Evolutionary conservation across 2,113 vertebrate species (phyloP).

Genomic region (Rhodinocichla rosea): DNA sequence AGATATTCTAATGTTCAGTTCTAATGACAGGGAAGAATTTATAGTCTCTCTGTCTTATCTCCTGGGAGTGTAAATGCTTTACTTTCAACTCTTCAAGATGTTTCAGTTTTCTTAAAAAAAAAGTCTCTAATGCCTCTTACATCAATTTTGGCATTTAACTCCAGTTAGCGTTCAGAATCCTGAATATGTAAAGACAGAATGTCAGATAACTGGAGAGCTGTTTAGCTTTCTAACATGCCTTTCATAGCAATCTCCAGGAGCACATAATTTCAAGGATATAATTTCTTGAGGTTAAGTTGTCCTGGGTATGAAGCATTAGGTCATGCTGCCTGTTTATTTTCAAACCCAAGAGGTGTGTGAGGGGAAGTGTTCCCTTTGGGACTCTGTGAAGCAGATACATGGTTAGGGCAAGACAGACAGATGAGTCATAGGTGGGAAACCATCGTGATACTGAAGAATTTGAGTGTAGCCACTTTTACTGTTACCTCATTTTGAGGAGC

Average conservation of each 20-base stretch:
- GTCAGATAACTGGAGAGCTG: neutral
- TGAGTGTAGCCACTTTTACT: neutral
- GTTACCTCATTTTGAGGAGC: neutral
- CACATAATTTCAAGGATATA: neutral
- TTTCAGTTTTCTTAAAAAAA: neutral
- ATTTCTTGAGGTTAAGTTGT: neutral
- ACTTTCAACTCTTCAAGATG: neutral
- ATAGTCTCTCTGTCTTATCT: neutral
- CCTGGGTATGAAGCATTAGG: neutral
- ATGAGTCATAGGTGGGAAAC: conserved; percentile 13
- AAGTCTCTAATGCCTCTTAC: neutral
- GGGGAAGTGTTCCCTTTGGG: neutral
- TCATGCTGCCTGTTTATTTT: neutral
- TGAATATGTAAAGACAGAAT: neutral
- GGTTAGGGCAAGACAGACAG: neutral
- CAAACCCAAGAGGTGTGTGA: neutral
- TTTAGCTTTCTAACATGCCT: neutral
- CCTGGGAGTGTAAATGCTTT: neutral
- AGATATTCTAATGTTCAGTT: neutral
- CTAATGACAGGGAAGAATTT: conserved; percentile 11
- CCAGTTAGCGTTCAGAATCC: neutral
- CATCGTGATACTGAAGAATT: neutral
- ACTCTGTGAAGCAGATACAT: neutral
- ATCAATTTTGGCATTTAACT: conserved; percentile 1
- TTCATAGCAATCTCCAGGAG: neutral